Evolutionary conservation across 92 coral and sea anemone species (phyloP).

Genomic region (Scolanthus callimorphus): DNA sequence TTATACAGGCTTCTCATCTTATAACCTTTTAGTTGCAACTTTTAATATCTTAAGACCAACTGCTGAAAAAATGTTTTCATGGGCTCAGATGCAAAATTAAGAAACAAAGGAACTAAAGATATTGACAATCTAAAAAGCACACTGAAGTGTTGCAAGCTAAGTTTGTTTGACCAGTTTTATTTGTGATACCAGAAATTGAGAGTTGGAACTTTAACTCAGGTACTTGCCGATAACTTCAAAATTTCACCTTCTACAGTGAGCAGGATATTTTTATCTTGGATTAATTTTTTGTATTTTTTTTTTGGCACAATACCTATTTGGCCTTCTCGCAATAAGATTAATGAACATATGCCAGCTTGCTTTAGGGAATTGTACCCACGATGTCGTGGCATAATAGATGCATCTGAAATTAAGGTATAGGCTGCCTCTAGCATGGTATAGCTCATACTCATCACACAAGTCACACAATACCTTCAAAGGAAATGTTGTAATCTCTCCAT

Average conservation of each 20-base stretch:
- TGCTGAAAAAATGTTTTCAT: too few relatives aligned
- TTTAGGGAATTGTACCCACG: conserved; percentile 29
- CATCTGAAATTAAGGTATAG: conserved; percentile 48
- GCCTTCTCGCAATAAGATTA: conserved; percentile 39
- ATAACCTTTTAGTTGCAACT: too few relatives aligned
- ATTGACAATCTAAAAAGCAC: too few relatives aligned
- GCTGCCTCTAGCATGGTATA: conserved; percentile 51
- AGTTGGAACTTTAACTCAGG: conserved; percentile 36
- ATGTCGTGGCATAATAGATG: conserved; percentile 56
- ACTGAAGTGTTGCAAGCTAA: too few relatives aligned
- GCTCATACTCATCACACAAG: conserved; percentile 22
- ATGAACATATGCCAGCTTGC: conserved; percentile 38
- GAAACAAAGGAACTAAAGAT: too few relatives aligned
- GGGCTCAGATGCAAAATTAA: too few relatives aligned
- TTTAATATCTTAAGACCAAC: too few relatives aligned
- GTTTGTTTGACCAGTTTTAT: too few relatives aligned
- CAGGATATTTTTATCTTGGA: conserved; percentile 36
- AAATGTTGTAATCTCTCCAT: conserved; percentile 45
- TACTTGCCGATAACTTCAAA: conserved; percentile 23
- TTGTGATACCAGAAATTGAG: conserved; percentile 24
- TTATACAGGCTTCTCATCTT: too few relatives aligned
- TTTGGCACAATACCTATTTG: conserved; percentile 36
- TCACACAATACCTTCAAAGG: conserved; percentile 56
- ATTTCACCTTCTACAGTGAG: conserved; percentile 26
- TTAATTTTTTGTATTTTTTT: conserved; percentile 38